A percentile compares a stretch with the other conserved stretches of the same genome.
These are phyloP conservation scores for Platycheirus rosarum DNA, from an alignment of 2,888 invertebrate genomes.

Conservation along the genomic window DNA sequence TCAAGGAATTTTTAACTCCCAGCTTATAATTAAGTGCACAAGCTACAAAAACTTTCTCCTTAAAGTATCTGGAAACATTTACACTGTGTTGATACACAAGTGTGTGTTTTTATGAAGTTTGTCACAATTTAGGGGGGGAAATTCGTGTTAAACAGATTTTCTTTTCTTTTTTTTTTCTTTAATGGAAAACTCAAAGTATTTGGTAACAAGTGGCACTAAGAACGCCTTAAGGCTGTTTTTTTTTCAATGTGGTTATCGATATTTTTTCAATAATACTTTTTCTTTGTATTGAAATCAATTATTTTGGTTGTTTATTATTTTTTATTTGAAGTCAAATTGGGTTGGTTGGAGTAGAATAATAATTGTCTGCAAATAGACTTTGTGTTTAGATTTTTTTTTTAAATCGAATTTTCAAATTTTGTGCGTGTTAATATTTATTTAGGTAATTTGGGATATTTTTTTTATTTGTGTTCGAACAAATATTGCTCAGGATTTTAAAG, in stretches of 20 bases:
- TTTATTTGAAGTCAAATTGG: neutral
- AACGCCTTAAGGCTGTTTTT: slow-evolving; percentile 30
- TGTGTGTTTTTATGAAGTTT: slow-evolving; percentile 26
- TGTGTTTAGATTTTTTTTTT: neutral
- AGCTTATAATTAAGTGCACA: slow-evolving; percentile 33
- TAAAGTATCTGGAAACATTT: slow-evolving; percentile 14
- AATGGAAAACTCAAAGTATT: slow-evolving; percentile 2
- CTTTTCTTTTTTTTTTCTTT: neutral
- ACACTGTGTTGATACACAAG: slow-evolving; percentile 10
- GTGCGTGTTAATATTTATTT: too few relatives aligned
- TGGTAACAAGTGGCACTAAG: slow-evolving; percentile 36
- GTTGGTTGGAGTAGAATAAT: neutral
- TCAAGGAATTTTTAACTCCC: slow-evolving; percentile 9
- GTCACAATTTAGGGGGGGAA: neutral
- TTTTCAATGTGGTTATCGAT: slow-evolving; percentile 27
- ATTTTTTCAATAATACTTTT: slow-evolving; percentile 19
- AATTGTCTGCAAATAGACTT: slow-evolving; percentile 16
- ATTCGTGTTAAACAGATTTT: slow-evolving; percentile 34
- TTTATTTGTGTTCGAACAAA: too few relatives aligned
- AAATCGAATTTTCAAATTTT: neutral
- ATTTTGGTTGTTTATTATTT: slow-evolving; percentile 1
- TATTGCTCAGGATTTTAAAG: too few relatives aligned
- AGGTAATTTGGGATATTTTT: too few relatives aligned
- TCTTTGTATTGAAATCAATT: slow-evolving; percentile 23
- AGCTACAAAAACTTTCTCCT: slow-evolving; percentile 10